phyloP scores from a whole-genome alignment of 2,888 invertebrate genomes.

The Eugnorisma glareosa region DNA sequence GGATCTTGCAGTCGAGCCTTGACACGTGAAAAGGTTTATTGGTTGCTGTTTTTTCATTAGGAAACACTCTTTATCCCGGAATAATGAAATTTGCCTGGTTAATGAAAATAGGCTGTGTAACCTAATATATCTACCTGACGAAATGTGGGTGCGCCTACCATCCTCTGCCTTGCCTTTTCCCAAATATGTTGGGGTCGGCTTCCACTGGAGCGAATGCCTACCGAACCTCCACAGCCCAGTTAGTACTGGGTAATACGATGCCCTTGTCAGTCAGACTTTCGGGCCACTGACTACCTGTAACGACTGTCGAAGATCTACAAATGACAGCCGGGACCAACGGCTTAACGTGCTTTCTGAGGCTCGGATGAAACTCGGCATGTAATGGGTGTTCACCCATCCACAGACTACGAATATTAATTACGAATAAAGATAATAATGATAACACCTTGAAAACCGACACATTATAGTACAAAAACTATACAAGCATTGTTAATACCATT shows the following conservation, averaged over 20 bases:
- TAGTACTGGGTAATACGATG: not conserved
- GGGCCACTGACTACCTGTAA: not conserved
- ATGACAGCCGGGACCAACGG: not conserved
- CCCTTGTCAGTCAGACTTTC: not conserved
- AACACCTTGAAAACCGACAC: not conserved
- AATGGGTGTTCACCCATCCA: not conserved
- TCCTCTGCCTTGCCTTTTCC: not conserved
- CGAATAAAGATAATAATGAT: not conserved
- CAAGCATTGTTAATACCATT: slow-evolving; percentile 39
- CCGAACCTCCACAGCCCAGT: not conserved
- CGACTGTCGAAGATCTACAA: not conserved
- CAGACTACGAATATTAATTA: no score
- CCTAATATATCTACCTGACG: no score
- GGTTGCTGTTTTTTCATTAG: not conserved
- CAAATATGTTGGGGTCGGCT: not conserved
- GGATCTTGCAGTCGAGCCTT: not conserved
- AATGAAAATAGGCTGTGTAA: not conserved
- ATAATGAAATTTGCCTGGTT: not conserved
- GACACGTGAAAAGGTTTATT: not conserved
- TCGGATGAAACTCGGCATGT: not conserved
- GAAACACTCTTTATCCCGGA: not conserved
- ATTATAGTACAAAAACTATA: slow-evolving; percentile 9
- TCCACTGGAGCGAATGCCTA: not conserved
- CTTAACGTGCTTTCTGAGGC: not conserved
- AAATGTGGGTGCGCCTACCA: not conserved